Base-by-base conservation (phyloP, 2,113 vertebrate species). In the Ondatra zibethicus region DNA sequence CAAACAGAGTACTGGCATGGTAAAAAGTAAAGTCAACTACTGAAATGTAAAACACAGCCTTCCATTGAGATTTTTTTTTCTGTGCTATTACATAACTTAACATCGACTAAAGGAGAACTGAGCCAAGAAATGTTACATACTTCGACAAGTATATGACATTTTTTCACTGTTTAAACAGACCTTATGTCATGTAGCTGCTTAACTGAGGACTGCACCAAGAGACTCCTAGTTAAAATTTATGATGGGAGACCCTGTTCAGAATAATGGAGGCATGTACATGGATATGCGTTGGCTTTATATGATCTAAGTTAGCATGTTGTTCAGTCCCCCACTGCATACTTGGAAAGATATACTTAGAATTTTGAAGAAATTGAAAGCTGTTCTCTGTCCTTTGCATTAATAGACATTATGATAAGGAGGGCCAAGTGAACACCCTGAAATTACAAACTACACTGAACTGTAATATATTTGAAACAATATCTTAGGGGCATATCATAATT, bases 391-490 rank as follows among this genome's bases (percentile, higher is more conserved):
- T 80, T 13, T 87, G 65, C 45, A 93, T 78, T 90, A 89, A 90
- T 1, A 91, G 36, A 21, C 73, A 91, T 80, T 93, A 86, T 86
- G 42, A 29, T 80, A 80, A 90, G 42, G 78, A 90, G 73, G 87
- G 36, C 36, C 27, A 80, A 72, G 52, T 80, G 21, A 80, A 52
- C 19, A 80, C 16, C 39, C 52, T 63, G 33, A 93, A 80, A 96
- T 91, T 91, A 93, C 31, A 91, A 63, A 45, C 45, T 91, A 3
- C 36, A 10, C 7, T 86, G 50, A 93, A 76, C 3, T 42, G 14
- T 73, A 66, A 93, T 72, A 65, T 87, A 87, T 91, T 65, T 96
- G 88, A 81, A 90, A 55, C 10, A 72, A 73, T 93, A 91, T 52
- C 63, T 52, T 21, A 65, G 65, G 4, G 31, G 36, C 68, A 65